Percentiles rank a stretch among this genome's conserved stretches.
Evolutionary conservation across 2,113 vertebrate genomes (phyloP).

Genomic region (Triplophysa rosa): DNA sequence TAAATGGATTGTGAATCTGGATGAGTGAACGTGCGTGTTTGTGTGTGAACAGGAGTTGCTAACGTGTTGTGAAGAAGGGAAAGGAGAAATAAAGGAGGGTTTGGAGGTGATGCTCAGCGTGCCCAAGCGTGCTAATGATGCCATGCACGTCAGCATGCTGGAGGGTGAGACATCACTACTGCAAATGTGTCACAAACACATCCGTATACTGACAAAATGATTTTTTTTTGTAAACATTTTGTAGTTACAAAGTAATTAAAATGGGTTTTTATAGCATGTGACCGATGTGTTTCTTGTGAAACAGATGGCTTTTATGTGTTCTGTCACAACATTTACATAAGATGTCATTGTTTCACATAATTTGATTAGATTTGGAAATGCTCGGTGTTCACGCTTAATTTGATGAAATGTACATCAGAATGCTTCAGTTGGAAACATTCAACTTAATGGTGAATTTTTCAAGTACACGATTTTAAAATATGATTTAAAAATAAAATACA

Average conservation of each 20-base stretch:
- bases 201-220: background rate
- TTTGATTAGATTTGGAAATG: too few relatives aligned
- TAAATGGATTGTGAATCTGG: background rate
- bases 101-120: slow-evolving; percentile 98
- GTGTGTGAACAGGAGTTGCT: slow-evolving; percentile 84
- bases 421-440: too few relatives aligned
- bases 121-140: slow-evolving; percentile 96
- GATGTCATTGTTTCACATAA: too few relatives aligned
- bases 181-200: background rate
- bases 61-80: slow-evolving; percentile 97
- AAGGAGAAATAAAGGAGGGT: slow-evolving; percentile 97
- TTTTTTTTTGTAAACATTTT: background rate
- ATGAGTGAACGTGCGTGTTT: background rate
- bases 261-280: background rate
- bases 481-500: too few relatives aligned
- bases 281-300: background rate
- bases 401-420: too few relatives aligned
- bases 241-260: background rate
- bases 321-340: background rate
- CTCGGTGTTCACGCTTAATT: too few relatives aligned
- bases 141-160: slow-evolving; percentile 99
- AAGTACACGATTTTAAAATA: too few relatives aligned
- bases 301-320: too few relatives aligned
- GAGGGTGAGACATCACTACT: slow-evolving; percentile 79
- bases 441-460: too few relatives aligned